Conservation (phyloP, 2,797 vertebrate genomes). For the Peromyscus eremicus region DNA sequence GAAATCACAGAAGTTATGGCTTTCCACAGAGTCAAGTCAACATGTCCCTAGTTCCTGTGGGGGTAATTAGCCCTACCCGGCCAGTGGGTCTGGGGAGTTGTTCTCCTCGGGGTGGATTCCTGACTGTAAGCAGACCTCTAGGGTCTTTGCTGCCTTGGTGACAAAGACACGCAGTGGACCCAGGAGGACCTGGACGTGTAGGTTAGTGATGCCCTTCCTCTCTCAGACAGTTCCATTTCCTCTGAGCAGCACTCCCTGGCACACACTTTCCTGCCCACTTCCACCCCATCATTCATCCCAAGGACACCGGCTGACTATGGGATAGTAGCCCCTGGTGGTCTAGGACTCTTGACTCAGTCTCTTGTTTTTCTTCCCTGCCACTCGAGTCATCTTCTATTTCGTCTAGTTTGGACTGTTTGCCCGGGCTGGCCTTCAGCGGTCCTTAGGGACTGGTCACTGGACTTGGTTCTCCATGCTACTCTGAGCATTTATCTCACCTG, state of each 20-base stretch:
- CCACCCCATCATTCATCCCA: not conserved
- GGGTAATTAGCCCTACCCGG: conserved; percentile 72
- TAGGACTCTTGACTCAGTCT: not conserved
- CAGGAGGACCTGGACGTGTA: conserved; percentile 33
- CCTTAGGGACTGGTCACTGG: not conserved
- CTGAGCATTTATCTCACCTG: not conserved
- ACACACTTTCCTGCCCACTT: not conserved
- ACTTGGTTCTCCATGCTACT: not conserved
- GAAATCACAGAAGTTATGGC: conserved; percentile 33
- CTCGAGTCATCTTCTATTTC: not conserved
- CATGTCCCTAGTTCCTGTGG: conserved; percentile 30
- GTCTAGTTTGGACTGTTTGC: not conserved
- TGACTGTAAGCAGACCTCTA: conserved; percentile 62
- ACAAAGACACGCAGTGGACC: conserved; percentile 44
- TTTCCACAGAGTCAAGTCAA: conserved; percentile 69
- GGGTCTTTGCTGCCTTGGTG: conserved; percentile 63
- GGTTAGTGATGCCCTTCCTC: not conserved
- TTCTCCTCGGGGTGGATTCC: conserved; percentile 48
- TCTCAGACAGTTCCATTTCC: not conserved
- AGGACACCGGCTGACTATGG: not conserved
- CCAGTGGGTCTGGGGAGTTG: conserved; percentile 49
- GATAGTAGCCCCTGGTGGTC: not conserved
- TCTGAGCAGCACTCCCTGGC: not conserved
- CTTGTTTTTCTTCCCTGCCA: not conserved
- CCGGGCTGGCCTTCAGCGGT: not conserved